These are phyloP conservation scores for Sesia apiformis DNA, from an alignment of 2,888 invertebrate genomes.

Conservation along the genomic window DNA sequence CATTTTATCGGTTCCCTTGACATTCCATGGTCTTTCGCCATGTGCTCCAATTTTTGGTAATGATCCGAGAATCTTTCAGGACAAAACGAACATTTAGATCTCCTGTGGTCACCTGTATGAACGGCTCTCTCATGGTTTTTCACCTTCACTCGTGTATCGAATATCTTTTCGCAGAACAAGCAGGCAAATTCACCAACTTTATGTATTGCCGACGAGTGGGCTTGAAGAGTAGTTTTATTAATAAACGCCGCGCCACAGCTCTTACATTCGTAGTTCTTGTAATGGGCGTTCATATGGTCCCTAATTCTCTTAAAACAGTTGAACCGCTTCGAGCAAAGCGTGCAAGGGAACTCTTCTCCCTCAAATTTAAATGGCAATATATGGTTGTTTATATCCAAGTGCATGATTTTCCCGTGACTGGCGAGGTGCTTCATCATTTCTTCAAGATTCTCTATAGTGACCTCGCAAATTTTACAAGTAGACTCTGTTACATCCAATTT, in stretches of 20 bases:
- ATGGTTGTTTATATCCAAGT: conserved; percentile 12
- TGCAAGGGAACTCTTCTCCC: conserved; percentile 1
- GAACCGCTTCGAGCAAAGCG: not conserved
- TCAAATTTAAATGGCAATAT: conserved; percentile 17
- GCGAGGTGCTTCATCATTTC: not conserved
- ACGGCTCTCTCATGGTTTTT: conserved; percentile 35
- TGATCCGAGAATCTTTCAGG: not conserved
- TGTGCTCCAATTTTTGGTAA: not conserved
- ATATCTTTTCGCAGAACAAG: conserved; percentile 35
- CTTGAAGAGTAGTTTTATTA: conserved; percentile 14
- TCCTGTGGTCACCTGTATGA: conserved; percentile 14
- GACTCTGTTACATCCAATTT: not conserved
- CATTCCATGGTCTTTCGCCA: not conserved
- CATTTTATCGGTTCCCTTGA: not conserved
- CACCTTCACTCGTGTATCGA: conserved; percentile 29
- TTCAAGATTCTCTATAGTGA: not conserved
- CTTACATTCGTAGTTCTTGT: conserved; percentile 21
- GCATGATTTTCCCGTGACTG: not conserved
- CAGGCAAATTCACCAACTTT: conserved; percentile 20
- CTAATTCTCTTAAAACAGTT: conserved; percentile 12
- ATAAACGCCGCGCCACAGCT: conserved; percentile 34
- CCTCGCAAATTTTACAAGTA: not conserved
- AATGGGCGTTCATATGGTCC: conserved; percentile 18
- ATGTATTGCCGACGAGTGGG: conserved; percentile 16
- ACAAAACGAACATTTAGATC: not conserved